phyloP scores from a whole-genome alignment of 2,888 invertebrate genomes.

The Lochmaea crataegi region DNA sequence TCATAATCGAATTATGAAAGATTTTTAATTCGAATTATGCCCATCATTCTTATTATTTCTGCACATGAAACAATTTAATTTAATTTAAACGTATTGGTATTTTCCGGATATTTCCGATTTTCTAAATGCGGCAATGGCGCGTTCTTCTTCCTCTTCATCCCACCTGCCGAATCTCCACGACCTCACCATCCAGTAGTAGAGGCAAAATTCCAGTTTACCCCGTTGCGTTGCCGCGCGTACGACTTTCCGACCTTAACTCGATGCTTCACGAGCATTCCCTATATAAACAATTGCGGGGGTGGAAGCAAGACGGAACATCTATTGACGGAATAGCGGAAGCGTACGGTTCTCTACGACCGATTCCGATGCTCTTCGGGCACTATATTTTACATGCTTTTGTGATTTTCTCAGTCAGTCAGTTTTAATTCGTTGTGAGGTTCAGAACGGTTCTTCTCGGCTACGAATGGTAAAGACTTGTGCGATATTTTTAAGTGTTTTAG shows the following conservation, averaged over 20 bases:
- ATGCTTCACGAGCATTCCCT: slow-evolving; percentile 13
- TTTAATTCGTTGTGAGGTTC: slow-evolving; percentile 2
- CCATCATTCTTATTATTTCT: no score
- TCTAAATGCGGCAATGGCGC: slow-evolving; percentile 16
- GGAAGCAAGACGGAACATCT: slow-evolving; percentile 58
- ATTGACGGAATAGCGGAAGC: slow-evolving; percentile 64
- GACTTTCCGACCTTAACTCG: slow-evolving; percentile 16
- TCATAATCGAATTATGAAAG: no score
- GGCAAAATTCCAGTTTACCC: slow-evolving; percentile 20
- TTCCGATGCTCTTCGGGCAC: slow-evolving; percentile 38
- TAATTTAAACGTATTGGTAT: no score
- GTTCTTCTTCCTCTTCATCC: slow-evolving; percentile 21
- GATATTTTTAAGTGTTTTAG: slow-evolving; percentile 33
- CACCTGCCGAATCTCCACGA: slow-evolving; percentile 21
- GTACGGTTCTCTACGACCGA: slow-evolving; percentile 35
- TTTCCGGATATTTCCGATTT: slow-evolving; percentile 3
- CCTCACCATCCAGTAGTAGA: slow-evolving; percentile 12
- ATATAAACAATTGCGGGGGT: slow-evolving; percentile 55
- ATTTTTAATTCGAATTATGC: no score
- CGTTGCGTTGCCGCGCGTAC: slow-evolving; percentile 10
- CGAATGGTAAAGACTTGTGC: slow-evolving; percentile 33
- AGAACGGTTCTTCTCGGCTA: slow-evolving; percentile 6
- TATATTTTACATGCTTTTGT: slow-evolving; percentile 45
- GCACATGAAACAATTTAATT: no score
- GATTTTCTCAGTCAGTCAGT: slow-evolving; percentile 38